Evolutionary conservation across 2,888 invertebrate species (phyloP).

Genomic region (Lasioglossum calceatum): DNA sequence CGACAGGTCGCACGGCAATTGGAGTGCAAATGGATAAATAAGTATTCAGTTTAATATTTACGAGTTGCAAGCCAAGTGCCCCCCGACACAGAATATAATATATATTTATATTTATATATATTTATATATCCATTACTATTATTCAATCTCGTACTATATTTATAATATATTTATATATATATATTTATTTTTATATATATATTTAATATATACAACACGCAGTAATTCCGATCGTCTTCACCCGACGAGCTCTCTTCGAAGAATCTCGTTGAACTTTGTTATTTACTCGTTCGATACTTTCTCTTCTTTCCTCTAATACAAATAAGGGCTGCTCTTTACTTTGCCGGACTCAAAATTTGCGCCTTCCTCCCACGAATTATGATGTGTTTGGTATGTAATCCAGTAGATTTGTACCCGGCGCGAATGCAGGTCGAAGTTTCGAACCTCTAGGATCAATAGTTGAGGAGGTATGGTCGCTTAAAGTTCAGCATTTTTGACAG

Average conservation of each 20-base stretch:
- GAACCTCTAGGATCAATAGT: too few relatives aligned
- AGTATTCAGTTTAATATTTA: constrained; percentile 72
- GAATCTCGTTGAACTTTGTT: background rate
- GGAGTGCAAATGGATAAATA: constrained; percentile 78
- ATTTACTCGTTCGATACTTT: constrained; percentile 27
- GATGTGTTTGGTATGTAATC: too few relatives aligned
- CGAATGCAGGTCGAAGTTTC: too few relatives aligned
- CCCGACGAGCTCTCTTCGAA: constrained; percentile 54
- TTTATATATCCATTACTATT: constrained; percentile 73
- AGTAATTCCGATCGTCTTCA: constrained; percentile 70
- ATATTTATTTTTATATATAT: constrained; percentile 70
- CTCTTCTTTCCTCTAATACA: background rate
- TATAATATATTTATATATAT: constrained; percentile 77
- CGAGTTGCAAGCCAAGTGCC: constrained; percentile 81
- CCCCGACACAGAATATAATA: constrained; percentile 75
- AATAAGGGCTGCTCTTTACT: background rate
- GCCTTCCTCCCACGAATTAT: too few relatives aligned
- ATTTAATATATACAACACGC: constrained; percentile 82
- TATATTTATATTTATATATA: constrained; percentile 29
- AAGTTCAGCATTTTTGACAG: too few relatives aligned
- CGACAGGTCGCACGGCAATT: constrained; percentile 81
- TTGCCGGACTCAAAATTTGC: too few relatives aligned
- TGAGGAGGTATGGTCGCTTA: too few relatives aligned
- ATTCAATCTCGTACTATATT: constrained; percentile 79
- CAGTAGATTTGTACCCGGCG: too few relatives aligned